Conservation (phyloP, 2,797 vertebrate species). For the Sebastes alutus region DNA sequence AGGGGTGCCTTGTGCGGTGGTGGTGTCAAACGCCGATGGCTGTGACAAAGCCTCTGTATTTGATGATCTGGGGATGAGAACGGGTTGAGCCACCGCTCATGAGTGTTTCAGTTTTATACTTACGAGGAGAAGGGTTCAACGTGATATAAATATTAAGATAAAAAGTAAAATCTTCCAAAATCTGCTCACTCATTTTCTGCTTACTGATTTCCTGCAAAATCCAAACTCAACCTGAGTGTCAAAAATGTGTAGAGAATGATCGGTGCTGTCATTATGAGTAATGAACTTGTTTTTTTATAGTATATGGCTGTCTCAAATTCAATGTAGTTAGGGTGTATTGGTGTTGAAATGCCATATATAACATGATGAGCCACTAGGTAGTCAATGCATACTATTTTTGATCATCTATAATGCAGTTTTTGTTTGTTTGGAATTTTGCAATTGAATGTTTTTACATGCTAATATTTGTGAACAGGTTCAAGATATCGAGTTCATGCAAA, state of each 20-base stretch:
- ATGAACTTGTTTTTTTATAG: neutral
- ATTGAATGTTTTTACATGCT: neutral
- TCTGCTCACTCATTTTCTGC: neutral
- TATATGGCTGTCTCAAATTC: neutral
- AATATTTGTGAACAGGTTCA: slow-evolving; percentile 75
- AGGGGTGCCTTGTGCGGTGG: too few relatives aligned
- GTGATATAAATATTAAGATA: neutral
- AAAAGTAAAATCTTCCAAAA: neutral
- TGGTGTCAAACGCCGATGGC: too few relatives aligned
- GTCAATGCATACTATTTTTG: neutral
- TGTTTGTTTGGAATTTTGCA: neutral
- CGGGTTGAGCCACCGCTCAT: too few relatives aligned
- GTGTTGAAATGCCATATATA: neutral
- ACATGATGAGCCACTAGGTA: neutral
- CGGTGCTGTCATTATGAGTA: neutral
- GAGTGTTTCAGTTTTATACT: too few relatives aligned
- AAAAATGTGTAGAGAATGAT: neutral
- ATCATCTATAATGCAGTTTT: neutral
- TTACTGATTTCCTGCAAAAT: neutral
- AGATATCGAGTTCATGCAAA: slow-evolving; percentile 94
- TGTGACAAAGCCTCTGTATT: too few relatives aligned
- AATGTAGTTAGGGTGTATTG: neutral
- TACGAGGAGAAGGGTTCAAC: neutral
- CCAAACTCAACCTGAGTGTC: neutral
- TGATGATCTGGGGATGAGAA: too few relatives aligned